A percentile compares a stretch with the other conserved stretches of the same genome.
phyloP scores from a whole-genome alignment of 2,113 vertebrate genomes.

The Heterocephalus glaber region DNA sequence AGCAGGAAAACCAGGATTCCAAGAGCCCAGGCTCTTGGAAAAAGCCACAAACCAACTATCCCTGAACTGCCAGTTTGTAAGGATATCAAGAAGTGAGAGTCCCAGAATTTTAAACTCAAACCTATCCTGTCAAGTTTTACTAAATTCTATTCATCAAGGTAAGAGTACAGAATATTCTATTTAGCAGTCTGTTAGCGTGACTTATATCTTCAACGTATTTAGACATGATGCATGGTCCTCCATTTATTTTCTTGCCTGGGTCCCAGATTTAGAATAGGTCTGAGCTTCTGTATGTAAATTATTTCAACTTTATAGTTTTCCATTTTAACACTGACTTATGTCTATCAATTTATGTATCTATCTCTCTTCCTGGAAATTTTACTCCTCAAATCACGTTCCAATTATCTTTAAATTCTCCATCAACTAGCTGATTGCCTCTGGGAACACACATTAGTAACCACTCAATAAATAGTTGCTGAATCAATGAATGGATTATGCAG shows the following conservation, averaged over 20 bases:
- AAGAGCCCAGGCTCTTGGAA: neutral
- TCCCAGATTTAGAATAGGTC: neutral
- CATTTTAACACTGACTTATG: neutral
- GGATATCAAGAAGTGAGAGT: neutral
- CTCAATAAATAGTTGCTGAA: slow-evolving; percentile 6
- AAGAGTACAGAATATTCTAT: neutral
- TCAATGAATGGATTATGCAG: neutral
- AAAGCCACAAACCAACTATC: neutral
- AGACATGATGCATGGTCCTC: neutral
- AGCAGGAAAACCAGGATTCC: neutral
- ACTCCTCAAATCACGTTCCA: neutral
- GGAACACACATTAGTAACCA: neutral
- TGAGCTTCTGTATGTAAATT: neutral
- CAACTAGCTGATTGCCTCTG: neutral
- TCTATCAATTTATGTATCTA: neutral
- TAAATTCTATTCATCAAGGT: neutral
- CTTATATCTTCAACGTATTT: slow-evolving; percentile 32
- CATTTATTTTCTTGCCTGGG: neutral
- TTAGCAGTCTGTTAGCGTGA: neutral
- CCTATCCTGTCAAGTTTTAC: neutral
- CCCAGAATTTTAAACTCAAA: slow-evolving; percentile 1
- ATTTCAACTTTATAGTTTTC: neutral
- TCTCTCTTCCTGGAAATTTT: neutral
- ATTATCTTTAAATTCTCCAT: slow-evolving; percentile 41
- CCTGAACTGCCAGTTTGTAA: neutral